These are phyloP conservation scores for Alosa sapidissima DNA, from an alignment of 2,797 vertebrate genomes.

Conservation along the genomic window DNA sequence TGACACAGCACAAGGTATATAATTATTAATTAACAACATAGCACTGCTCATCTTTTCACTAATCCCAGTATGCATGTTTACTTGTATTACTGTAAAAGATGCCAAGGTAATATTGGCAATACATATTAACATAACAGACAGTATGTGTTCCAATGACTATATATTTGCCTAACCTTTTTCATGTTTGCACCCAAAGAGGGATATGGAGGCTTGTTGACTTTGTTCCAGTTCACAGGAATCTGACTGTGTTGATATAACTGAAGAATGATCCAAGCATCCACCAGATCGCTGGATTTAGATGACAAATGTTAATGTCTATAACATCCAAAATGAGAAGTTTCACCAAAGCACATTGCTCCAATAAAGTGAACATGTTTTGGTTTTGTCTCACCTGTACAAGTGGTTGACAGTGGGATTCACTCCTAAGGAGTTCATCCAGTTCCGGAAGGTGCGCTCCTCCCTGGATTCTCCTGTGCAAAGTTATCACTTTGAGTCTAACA, in stretches of 20 bases:
- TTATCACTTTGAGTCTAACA: background rate
- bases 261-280: conserved; percentile 88
- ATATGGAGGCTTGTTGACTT: conserved; percentile 88
- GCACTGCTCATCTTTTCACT: background rate
- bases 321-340: background rate
- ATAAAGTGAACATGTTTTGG: no score
- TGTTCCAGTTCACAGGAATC: conserved; percentile 87
- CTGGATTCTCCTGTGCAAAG: conserved; percentile 82
- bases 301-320: background rate
- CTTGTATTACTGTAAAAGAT: background rate
- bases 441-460: conserved; percentile 93
- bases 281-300: conserved; percentile 85
- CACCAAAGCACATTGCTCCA: background rate
- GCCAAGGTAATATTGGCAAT: background rate
- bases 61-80: background rate
- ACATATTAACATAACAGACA: background rate
- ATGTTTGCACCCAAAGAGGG: conserved; percentile 85
- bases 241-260: conserved; percentile 88
- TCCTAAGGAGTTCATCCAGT: conserved; percentile 99
- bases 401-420: conserved; percentile 90
- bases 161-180: conserved; percentile 81
- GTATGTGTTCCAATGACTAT: background rate
- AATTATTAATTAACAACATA: background rate
- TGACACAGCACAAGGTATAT: background rate
- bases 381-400: conserved; percentile 82